Conservation (phyloP, 30 jellyfish, hydroid and myxozoan species). For the Pseudorhiza aurosa region DNA sequence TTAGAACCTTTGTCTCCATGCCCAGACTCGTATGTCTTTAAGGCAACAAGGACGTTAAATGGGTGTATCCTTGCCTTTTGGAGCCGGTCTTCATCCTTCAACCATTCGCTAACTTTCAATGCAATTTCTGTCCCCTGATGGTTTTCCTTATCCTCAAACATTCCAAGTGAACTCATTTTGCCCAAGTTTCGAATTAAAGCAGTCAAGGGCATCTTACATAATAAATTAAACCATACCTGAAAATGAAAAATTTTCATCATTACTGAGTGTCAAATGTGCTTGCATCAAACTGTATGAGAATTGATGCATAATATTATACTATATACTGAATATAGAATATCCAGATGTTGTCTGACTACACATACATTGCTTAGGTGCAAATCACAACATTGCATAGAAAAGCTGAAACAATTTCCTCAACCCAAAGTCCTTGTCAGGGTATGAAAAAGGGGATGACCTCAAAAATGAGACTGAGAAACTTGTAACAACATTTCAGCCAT, state of each 20-base stretch:
- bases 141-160: constrained; percentile 41
- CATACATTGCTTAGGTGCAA: too few species aligned
- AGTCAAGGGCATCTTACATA: constrained; percentile 63
- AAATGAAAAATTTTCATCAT: background rate
- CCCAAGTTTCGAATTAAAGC: constrained; percentile 75
- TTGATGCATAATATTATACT: too few species aligned
- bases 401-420: too few species aligned
- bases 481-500: too few species aligned
- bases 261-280: too few species aligned
- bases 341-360: too few species aligned
- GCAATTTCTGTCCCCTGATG: constrained; percentile 42
- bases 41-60: constrained; percentile 60
- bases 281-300: too few species aligned
- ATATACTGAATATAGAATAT: too few species aligned
- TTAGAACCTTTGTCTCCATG: constrained; percentile 43
- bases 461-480: too few species aligned
- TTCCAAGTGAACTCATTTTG: constrained; percentile 67
- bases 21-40: constrained; percentile 56
- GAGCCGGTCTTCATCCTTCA: constrained; percentile 48
- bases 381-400: too few species aligned
- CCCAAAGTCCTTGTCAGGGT: too few species aligned
- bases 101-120: constrained; percentile 14
- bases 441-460: too few species aligned
- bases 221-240: constrained; percentile 63
- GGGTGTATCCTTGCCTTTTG: constrained; percentile 74